These are phyloP conservation scores for Drosophila kanapiae DNA, from an alignment of 1,140 invertebrate species.

Conservation along the genomic window DNA sequence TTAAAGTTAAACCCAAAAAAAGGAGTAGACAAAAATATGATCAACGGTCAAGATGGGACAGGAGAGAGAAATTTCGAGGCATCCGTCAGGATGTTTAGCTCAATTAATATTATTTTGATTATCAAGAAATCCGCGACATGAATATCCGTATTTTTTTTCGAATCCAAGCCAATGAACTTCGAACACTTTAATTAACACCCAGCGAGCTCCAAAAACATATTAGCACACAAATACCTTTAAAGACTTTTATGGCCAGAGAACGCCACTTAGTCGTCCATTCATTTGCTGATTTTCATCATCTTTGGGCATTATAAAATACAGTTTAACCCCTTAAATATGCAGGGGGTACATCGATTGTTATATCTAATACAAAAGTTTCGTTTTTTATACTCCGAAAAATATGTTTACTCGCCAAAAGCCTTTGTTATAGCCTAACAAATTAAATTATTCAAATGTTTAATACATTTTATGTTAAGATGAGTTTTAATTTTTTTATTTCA, in stretches of 20 bases:
- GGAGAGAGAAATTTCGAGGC: background rate
- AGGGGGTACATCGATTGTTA: too few species aligned
- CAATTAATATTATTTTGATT: background rate
- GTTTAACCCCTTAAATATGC: constrained; percentile 6
- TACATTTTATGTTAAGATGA: too few species aligned
- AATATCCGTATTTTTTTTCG: background rate
- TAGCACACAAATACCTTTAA: constrained; percentile 8
- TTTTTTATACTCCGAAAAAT: background rate
- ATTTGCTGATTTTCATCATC: constrained; percentile 40
- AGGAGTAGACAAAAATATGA: constrained; percentile 10
- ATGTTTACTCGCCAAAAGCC: too few species aligned
- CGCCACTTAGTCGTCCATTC: background rate
- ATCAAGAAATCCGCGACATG: background rate
- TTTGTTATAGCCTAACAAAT: background rate
- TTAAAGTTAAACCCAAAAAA: constrained; percentile 45
- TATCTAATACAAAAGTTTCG: too few species aligned
- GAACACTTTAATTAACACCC: background rate
- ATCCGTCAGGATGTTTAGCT: background rate
- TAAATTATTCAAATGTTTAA: too few species aligned
- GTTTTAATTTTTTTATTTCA: too few species aligned
- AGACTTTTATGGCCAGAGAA: constrained; percentile 8
- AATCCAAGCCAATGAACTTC: constrained; percentile 42
- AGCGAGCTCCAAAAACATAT: constrained; percentile 9
- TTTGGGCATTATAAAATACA: constrained; percentile 17
- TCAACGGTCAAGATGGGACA: background rate